Evolutionary conservation across 2,113 vertebrate species (phyloP).

Genomic region (Sturnira hondurensis): DNA sequence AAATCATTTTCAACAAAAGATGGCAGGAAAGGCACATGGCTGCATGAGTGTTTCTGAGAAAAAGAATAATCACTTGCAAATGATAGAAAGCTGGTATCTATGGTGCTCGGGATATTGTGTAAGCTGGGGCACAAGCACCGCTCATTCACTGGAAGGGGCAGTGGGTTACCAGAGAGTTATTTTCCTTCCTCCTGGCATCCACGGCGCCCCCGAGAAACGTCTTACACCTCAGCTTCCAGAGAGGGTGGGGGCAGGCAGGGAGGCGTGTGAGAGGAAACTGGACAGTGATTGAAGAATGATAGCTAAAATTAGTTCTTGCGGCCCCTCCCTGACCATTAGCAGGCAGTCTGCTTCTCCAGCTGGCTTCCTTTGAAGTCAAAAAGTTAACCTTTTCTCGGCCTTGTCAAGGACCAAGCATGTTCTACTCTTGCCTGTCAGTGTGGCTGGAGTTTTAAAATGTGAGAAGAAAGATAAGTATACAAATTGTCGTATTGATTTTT

Average conservation of each 20-base stretch:
- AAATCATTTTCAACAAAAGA: slow-evolving; percentile 44
- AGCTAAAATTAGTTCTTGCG: slow-evolving; percentile 66
- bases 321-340: slow-evolving; percentile 42
- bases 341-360: slow-evolving; percentile 61
- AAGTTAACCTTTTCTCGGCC: slow-evolving; percentile 70
- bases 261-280: not conserved
- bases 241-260: not conserved
- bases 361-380: slow-evolving; percentile 52
- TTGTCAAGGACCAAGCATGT: slow-evolving; percentile 9
- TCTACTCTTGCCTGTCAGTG: not conserved
- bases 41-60: not conserved
- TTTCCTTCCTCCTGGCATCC: not conserved
- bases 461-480: slow-evolving; percentile 5
- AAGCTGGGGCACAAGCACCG: not conserved
- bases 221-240: not conserved
- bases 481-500: slow-evolving; percentile 18
- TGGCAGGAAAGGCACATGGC: not conserved
- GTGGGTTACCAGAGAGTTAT: not conserved
- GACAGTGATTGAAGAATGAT: slow-evolving; percentile 60
- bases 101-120: not conserved
- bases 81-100: slow-evolving; percentile 20
- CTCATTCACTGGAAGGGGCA: not conserved
- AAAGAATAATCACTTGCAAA: slow-evolving; percentile 18
- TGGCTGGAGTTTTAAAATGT: not conserved
- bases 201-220: not conserved